A percentile compares a stretch with the other conserved stretches of the same genome.
phyloP scores from a whole-genome alignment of 2,888 invertebrate genomes.

The Ornithoptera priamus region DNA sequence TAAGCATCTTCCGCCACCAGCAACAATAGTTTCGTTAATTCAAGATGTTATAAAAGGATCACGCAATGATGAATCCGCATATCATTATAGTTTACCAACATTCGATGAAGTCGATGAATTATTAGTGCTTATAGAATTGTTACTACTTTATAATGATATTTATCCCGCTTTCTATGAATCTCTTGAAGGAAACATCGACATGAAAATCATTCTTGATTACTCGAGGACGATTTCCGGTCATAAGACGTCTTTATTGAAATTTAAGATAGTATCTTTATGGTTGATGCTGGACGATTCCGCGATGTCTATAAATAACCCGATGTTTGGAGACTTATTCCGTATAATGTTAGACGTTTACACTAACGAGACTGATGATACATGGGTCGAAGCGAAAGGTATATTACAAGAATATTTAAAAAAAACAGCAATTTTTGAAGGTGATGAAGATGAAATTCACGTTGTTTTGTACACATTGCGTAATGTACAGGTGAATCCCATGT shows the following conservation, averaged over 20 bases:
- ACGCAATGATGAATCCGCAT: conserved; percentile 38
- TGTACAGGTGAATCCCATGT: conserved; percentile 53
- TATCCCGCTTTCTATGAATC: conserved; percentile 70
- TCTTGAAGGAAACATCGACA: conserved; percentile 67
- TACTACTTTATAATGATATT: conserved; percentile 66
- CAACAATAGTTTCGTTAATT: conserved; percentile 56
- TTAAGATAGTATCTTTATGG: conserved; percentile 72
- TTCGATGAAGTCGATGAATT: conserved; percentile 56
- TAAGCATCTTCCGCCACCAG: conserved; percentile 67
- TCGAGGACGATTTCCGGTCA: conserved; percentile 52
- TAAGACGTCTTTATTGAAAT: conserved; percentile 59
- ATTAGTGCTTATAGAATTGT: conserved; percentile 59
- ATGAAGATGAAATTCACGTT: conserved; percentile 83
- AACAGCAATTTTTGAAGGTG: conserved; percentile 83
- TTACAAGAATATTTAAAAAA: conserved; percentile 80
- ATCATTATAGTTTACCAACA: conserved; percentile 59
- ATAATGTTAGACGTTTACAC: conserved; percentile 80
- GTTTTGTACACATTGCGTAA: conserved; percentile 80
- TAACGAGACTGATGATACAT: conserved; percentile 56
- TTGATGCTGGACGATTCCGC: conserved; percentile 70
- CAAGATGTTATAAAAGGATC: conserved; percentile 50
- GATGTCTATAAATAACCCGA: conserved; percentile 71
- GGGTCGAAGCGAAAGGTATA: conserved; percentile 76
- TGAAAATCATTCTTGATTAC: conserved; percentile 64
- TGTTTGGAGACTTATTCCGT: conserved; percentile 77